Evolutionary conservation across 2,113 vertebrate species (phyloP).

Genomic region (Tenebrosternarchus preto): DNA sequence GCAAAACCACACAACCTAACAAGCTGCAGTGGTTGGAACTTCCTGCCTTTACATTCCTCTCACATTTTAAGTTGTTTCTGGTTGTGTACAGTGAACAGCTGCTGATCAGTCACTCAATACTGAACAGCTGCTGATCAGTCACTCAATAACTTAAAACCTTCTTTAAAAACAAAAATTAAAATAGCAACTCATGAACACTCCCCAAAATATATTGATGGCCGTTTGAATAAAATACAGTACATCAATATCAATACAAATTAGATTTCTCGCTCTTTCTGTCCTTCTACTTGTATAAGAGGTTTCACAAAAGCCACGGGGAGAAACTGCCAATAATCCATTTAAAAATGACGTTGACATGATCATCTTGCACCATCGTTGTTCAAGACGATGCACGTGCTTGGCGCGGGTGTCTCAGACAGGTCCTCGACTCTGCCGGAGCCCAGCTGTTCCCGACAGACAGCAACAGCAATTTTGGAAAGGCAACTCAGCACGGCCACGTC

Average conservation of each 20-base stretch:
- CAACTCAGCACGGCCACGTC: not conserved
- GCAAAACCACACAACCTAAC: slow-evolving; percentile 1
- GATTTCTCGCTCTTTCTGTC: not conserved
- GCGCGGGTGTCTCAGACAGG: slow-evolving; percentile 46
- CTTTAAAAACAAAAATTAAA: no score
- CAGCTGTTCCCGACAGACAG: slow-evolving; percentile 45
- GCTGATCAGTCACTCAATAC: no score
- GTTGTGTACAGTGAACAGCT: not conserved
- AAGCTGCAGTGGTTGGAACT: not conserved
- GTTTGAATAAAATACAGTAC: not conserved
- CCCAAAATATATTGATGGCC: no score
- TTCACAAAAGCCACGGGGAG: not conserved
- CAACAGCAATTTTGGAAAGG: not conserved
- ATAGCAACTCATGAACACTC: no score
- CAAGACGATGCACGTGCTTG: not conserved
- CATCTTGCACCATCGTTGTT: not conserved
- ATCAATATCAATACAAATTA: not conserved
- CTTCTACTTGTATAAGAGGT: not conserved
- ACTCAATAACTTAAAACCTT: no score
- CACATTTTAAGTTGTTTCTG: not conserved
- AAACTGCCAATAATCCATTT: not conserved
- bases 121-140: no score
- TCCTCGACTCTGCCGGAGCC: slow-evolving; percentile 20
- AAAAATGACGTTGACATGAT: not conserved
- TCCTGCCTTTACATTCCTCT: slow-evolving; percentile 4